A percentile compares a stretch with the other conserved stretches of the same genome.
Conservation (phyloP, 2,113 vertebrate genomes). For the Puffinus mauretanicus region DNA sequence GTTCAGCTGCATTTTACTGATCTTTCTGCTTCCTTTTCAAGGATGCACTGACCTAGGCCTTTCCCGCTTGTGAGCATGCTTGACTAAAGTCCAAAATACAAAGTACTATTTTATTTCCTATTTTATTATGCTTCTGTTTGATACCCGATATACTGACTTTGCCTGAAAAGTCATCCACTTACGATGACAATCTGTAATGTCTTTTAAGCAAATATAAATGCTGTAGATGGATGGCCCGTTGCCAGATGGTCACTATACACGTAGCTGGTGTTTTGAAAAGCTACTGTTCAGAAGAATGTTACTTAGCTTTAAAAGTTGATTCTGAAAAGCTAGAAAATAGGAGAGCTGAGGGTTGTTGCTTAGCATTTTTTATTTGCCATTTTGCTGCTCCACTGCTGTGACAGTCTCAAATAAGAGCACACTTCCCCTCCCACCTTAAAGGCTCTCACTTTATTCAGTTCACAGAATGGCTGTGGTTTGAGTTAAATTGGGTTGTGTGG, state of each 20-base stretch:
- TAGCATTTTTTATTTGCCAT: neutral
- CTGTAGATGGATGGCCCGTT: too few species aligned
- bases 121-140: neutral
- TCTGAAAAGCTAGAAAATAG: neutral
- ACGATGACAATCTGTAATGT: neutral
- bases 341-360: neutral
- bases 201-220: neutral
- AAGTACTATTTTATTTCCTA: neutral
- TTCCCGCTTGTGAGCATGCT: neutral
- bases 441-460: neutral
- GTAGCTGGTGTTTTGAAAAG: neutral
- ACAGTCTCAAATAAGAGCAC: neutral
- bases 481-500: neutral
- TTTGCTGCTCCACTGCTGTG: neutral
- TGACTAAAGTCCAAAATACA: neutral
- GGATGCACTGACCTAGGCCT: neutral
- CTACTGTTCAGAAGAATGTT: neutral
- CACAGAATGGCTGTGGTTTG: neutral
- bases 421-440: neutral
- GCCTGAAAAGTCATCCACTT: neutral
- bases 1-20: neutral
- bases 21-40: neutral
- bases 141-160: neutral
- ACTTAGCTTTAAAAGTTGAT: neutral
- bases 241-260: too few species aligned